These are phyloP conservation scores for Leptatherina wallacei DNA, from an alignment of 2,797 vertebrate genomes.

Conservation along the genomic window DNA sequence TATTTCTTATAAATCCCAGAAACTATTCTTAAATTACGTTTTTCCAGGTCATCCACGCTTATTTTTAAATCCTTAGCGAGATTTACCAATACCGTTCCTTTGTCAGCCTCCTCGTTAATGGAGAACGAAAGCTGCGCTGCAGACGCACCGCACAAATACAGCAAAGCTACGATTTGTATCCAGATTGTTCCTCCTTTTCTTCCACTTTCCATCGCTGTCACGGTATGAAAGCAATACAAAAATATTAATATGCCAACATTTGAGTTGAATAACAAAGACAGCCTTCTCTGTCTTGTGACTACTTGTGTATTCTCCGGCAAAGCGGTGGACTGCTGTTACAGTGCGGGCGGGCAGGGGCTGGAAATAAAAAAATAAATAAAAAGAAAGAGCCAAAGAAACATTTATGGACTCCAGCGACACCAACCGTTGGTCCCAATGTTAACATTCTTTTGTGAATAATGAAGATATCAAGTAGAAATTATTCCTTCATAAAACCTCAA, in stretches of 20 bases:
- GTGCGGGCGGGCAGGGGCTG: conserved; percentile 52
- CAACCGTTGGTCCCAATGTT: conserved; percentile 25
- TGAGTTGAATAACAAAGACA: not conserved
- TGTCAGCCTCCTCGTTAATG: conserved; percentile 84
- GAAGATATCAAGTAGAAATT: no score
- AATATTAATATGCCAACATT: conserved; percentile 16
- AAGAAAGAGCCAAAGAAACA: not conserved
- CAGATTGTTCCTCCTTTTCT: conserved; percentile 26
- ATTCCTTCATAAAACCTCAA: not conserved
- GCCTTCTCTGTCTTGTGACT: not conserved
- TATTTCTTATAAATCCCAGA: conserved; percentile 70
- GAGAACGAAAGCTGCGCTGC: conserved; percentile 80
- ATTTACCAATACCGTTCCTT: conserved; percentile 82
- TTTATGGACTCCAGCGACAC: conserved; percentile 62
- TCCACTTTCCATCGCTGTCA: conserved; percentile 44
- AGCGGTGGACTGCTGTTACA: conserved; percentile 16
- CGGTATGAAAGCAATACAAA: not conserved
- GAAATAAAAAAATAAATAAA: not conserved
- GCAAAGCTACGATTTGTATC: conserved; percentile 37
- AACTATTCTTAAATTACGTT: conserved; percentile 70
- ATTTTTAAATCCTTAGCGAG: conserved; percentile 80
- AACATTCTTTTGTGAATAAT: no score
- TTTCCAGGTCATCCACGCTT: conserved; percentile 60
- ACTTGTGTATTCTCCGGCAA: conserved; percentile 36
- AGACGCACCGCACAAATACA: conserved; percentile 51